Evolutionary conservation across 2,113 vertebrate species (phyloP), one percentile per base, ranked within the genome.

Genomic region (Antechinus flavipes): DNA sequence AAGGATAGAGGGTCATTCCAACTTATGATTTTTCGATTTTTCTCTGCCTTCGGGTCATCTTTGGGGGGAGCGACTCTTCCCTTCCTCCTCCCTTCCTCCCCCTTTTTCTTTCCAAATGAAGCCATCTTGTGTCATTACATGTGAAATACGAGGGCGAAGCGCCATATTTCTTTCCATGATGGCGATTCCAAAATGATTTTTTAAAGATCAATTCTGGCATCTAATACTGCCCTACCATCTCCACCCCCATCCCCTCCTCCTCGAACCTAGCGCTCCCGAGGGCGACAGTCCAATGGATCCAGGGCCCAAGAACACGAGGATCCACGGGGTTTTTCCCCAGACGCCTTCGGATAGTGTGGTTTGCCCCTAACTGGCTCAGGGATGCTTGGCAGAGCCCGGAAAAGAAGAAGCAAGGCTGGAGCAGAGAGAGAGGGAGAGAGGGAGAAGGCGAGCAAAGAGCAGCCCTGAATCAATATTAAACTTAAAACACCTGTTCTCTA

Each of bases 401-500:
- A 93, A 94, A 84, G 68, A 42, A 2, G 90, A 5, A 52, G 25
- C 47, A 11, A 52, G 27, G 47, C 47, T 52, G 47, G 49, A 52
- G 26, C 46, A 52, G 10, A 42, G 35, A 50, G 89, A 42, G 68
- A 50, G 89, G 23, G 46, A 50, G 89, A 90, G 46, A 49, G 3
- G 24, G 2, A 94, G 93, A 95, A 54, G 89, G 56, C 53, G 96
- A 84, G 54, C 0, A 0, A 61, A 0, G 2, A 94, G 58, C 1
- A 22, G 91, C 27, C 27, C 92, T 92, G 94, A 93, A 96, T 97
- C 94, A 84, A 56, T 95, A 94, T 98, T 97, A 98, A 97, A 96
- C 97, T 93, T 95, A 98, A 98, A 98, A 98, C 98, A 99, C 98
- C 98, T 98, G 98, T 98, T 98, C 98, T 58, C 91, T n/a, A 95